Percentiles rank a stretch among this genome's conserved stretches.
These are phyloP conservation scores for Troilus luridus DNA, from an alignment of 2,888 invertebrate genomes.

Conservation along the genomic window DNA sequence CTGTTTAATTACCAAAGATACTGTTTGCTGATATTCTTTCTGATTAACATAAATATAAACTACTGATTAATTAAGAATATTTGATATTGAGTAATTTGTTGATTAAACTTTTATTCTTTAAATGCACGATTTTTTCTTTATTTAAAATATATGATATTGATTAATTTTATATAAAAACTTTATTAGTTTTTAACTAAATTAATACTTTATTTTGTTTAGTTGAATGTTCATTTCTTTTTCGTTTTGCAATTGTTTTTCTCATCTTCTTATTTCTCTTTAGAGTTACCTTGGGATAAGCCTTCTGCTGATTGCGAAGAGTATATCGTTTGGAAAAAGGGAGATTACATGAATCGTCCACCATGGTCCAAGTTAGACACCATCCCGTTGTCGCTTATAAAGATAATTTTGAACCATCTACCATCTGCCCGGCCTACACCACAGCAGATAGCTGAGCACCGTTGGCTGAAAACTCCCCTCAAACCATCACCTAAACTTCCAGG, in stretches of 20 bases:
- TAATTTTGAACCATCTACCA: slow-evolving; percentile 80
- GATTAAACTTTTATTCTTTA: too few species aligned
- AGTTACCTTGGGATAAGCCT: slow-evolving; percentile 96
- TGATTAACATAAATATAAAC: too few species aligned
- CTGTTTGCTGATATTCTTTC: too few species aligned
- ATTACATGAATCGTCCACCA: slow-evolving; percentile 78
- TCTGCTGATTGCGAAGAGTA: slow-evolving; percentile 79
- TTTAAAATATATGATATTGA: too few species aligned
- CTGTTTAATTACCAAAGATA: too few species aligned
- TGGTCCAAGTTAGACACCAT: slow-evolving; percentile 86
- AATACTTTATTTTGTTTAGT: not conserved
- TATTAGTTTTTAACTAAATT: too few species aligned
- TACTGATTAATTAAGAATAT: too few species aligned
- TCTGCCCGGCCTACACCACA: slow-evolving; percentile 77
- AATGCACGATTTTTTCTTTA: too few species aligned
- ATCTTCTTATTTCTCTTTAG: slow-evolving; percentile 71
- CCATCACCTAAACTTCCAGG: slow-evolving; percentile 68
- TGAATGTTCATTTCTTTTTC: not conserved
- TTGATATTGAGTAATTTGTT: too few species aligned
- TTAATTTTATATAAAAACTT: too few species aligned
- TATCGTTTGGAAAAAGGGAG: slow-evolving; percentile 79
- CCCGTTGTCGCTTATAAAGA: slow-evolving; percentile 82
- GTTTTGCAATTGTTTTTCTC: not conserved
- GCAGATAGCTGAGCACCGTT: slow-evolving; percentile 82
- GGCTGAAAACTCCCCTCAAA: slow-evolving; percentile 71